phyloP scores from a whole-genome alignment of 2,797 vertebrate species.

The Caiman crocodilus region DNA sequence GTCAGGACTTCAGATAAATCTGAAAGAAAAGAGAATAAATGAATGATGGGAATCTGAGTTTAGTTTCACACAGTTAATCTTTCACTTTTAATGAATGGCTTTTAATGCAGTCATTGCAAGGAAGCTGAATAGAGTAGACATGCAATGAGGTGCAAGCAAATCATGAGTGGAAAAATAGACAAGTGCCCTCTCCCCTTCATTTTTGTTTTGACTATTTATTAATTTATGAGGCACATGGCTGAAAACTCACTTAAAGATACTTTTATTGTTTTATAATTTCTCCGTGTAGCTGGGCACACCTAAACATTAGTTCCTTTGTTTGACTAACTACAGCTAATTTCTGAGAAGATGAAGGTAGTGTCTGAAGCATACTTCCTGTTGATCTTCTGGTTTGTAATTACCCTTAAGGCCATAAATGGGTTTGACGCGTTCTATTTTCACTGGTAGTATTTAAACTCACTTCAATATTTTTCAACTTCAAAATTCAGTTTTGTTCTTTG shows the following conservation, averaged over 20 bases:
- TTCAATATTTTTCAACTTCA: background rate
- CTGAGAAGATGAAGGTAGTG: background rate
- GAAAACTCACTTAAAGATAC: background rate
- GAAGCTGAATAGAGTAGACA: background rate
- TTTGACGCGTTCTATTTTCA: background rate
- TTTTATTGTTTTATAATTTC: background rate
- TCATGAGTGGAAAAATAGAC: accelerated
- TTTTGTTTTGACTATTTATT: background rate
- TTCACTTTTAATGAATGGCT: background rate
- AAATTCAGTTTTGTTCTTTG: background rate
- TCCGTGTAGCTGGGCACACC: background rate
- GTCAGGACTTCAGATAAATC: background rate
- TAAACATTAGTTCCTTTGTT: background rate
- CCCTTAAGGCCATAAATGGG: background rate
- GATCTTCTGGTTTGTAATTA: background rate
- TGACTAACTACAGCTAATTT: background rate
- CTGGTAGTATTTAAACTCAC: background rate
- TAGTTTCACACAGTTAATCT: background rate
- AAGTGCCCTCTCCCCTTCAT: background rate
- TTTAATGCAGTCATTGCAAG: background rate
- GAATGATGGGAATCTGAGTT: background rate
- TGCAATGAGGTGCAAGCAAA: background rate
- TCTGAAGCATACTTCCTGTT: background rate
- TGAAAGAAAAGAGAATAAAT: background rate
- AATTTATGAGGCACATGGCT: background rate